Evolutionary conservation across 2,888 invertebrate species (phyloP), one percentile per base, ranked within the genome.

Genomic region (Liposcelis brunnea): DNA sequence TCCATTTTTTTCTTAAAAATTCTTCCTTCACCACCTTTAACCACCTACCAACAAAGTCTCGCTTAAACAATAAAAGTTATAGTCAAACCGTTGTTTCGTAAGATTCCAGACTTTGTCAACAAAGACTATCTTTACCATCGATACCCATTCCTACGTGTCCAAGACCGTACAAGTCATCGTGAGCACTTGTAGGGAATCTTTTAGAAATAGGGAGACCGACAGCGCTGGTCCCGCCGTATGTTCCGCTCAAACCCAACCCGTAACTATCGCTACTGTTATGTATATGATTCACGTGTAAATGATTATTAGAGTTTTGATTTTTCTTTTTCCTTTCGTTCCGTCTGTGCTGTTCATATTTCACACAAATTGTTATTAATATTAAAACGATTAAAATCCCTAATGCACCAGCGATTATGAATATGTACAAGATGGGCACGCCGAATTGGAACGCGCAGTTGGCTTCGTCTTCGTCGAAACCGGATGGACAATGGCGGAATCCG

Each of bases 391-490:
- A 64, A 43, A 76, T 67, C 16, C 75, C 65, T n/a, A 75, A 66
- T 1, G 71, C 69, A 8, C 74, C 75, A n/a, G 71, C 75, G 4
- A 71, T 72, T 3, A 75, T 69, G 4, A 72, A 71, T n/a, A 77
- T 68, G 56, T 76, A 78, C 8, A 77, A 70, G 35, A 77, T 66
- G 3, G 80, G 77, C 42, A 80, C 65, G 12, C 75, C 74, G 54
- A 76, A 72, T 47, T 74, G 73, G 51, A 77, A 75, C 18, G 79
- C 75, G 59, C 82, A 82, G 56, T 81, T 81, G 1, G 73, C 69
- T 55, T 81, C 80, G 51, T 79, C 78, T 63, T 84, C 83, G 58
- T 84, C 85, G 60, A 74, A 81, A 2, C 84, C 83, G 3, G 82
- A 80, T 11, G 83, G 84, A 58, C 85, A 85, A 56, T 85, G 82